phyloP scores from a whole-genome alignment of 2,888 invertebrate species.

The Cerastoderma edule region DNA sequence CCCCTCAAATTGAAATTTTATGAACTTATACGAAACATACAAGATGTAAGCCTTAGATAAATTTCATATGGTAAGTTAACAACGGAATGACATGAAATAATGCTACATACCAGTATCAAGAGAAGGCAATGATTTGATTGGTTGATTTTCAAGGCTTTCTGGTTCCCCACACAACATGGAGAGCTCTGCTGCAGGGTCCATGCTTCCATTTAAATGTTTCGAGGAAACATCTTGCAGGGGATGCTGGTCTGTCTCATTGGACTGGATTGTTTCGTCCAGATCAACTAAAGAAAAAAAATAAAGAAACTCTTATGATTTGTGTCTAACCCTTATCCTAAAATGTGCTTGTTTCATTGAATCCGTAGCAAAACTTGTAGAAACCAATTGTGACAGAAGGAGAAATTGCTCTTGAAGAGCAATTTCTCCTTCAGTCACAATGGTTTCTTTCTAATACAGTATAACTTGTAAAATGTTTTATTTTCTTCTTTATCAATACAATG shows the following conservation, averaged over 20 bases:
- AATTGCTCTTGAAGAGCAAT: slow-evolving; percentile 3
- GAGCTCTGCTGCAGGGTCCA: slow-evolving; percentile 66
- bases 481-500: too few relatives aligned
- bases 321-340: too few relatives aligned
- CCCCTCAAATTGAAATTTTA: too few relatives aligned
- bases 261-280: slow-evolving; percentile 51
- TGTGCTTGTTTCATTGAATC: too few relatives aligned
- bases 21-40: too few relatives aligned
- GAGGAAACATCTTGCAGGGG: slow-evolving; percentile 19
- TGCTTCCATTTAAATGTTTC: slow-evolving; percentile 42
- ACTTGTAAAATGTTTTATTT: too few relatives aligned
- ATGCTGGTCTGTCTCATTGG: slow-evolving; percentile 21
- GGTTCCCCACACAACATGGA: slow-evolving; percentile 62
- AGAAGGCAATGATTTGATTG: slow-evolving; percentile 34
- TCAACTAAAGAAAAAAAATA: neutral
- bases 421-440: slow-evolving; percentile 8
- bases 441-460: too few relatives aligned
- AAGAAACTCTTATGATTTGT: too few relatives aligned
- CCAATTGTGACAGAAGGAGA: neutral
- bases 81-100: too few relatives aligned
- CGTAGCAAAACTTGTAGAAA: too few relatives aligned
- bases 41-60: too few relatives aligned
- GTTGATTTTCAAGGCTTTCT: slow-evolving; percentile 20
- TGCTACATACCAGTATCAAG: slow-evolving; percentile 55
- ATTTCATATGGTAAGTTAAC: too few relatives aligned